Evolutionary conservation across 2,113 vertebrate genomes (phyloP), one percentile per base, ranked within the genome.

Genomic region (Pseudorasbora parva): DNA sequence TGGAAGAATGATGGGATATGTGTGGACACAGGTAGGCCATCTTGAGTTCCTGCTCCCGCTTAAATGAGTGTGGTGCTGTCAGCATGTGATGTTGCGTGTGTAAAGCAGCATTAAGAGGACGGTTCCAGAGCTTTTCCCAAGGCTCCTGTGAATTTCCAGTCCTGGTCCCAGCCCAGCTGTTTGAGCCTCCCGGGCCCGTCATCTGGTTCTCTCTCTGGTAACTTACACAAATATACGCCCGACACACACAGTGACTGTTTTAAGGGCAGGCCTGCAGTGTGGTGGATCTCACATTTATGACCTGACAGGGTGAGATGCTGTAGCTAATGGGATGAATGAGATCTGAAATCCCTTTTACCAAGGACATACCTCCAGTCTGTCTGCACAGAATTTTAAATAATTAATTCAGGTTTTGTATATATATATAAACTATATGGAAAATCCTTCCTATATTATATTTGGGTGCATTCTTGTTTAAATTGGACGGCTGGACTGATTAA

Each of bases 21-120:
- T 56, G 69, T 87, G 83, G 75, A 85, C 77, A 85, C 69, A 82
- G 83, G 25, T 78, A 68, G 74, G 80, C 43, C 60, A 62, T 78
- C n/a, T n/a, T n/a, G 41, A 84, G 78, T 21, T 60, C n/a, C 57
- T 73, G 79, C 73, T 71, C 4, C 41, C 21, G 79, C 83, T 84
- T 3, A 3, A 10, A 5, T 56, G 33, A 79, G 59, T 23, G 33
- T 25, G n/a, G n/a, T n/a, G n/a, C n/a, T n/a, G n/a, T n/a, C n/a
- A n/a, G n/a, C n/a, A n/a, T n/a, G n/a, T n/a, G n/a, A n/a, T n/a
- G n/a, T n/a, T n/a, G n/a, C n/a, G n/a, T n/a, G n/a, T n/a, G n/a
- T n/a, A n/a, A n/a, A n/a, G n/a, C n/a, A 25, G 71, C 10, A 60
- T 69, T 69, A 73, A 74, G 62, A 85, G 62, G 69, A 27, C 3